phyloP scores from a whole-genome alignment of 2,797 vertebrate species.

The Spheniscus humboldti region DNA sequence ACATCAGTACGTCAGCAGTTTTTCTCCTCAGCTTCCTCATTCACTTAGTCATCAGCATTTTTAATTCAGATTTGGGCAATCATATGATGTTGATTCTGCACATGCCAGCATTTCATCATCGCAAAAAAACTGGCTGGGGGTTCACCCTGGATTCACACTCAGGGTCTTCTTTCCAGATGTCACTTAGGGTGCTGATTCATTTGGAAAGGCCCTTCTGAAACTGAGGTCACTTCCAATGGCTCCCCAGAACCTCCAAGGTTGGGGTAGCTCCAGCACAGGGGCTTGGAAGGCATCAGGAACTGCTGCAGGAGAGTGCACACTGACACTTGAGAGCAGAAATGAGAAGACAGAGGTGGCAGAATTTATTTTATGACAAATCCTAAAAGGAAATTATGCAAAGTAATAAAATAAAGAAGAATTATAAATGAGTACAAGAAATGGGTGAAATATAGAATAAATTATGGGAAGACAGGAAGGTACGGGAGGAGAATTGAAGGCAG shows the following conservation, averaged over 20 bases:
- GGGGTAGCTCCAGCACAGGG: neutral
- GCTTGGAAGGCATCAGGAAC: neutral
- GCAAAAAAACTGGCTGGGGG: neutral
- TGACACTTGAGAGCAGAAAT: neutral
- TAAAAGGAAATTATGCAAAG: slow-evolving; percentile 70
- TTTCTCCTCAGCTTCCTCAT: neutral
- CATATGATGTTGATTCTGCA: neutral
- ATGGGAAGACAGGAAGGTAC: neutral
- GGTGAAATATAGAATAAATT: slow-evolving; percentile 61
- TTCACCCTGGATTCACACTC: neutral
- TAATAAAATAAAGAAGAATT: slow-evolving; percentile 72
- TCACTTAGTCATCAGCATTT: neutral
- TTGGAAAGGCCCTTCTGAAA: neutral
- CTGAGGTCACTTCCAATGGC: neutral
- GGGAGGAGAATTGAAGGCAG: slow-evolving; percentile 11
- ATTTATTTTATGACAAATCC: slow-evolving; percentile 67
- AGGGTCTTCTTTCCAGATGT: neutral
- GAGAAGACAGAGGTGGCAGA: slow-evolving; percentile 38
- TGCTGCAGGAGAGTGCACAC: neutral
- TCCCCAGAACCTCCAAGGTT: neutral
- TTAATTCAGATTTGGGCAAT: neutral
- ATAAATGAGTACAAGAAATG: slow-evolving; percentile 62
- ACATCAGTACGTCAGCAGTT: neutral
- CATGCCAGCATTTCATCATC: neutral
- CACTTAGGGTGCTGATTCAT: neutral